A percentile compares a stretch with the other conserved stretches of the same genome.
Evolutionary conservation across 2,888 invertebrate species (phyloP).

Genomic region (Phlogophora meticulosa): DNA sequence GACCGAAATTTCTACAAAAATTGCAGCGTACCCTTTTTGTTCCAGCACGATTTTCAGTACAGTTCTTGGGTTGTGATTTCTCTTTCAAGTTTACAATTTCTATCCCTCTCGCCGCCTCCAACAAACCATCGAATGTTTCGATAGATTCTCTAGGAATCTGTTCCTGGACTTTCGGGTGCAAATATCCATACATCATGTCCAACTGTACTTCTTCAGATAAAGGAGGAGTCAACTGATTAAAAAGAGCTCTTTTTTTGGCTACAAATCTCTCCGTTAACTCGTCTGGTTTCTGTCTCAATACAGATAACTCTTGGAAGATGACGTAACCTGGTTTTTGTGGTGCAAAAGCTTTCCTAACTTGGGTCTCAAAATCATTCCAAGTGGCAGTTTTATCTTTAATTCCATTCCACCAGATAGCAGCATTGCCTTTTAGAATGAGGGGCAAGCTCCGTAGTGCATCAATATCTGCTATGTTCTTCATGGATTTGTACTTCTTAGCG

Average conservation of each 20-base stretch:
- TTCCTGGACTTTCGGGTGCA: slow-evolving; percentile 40
- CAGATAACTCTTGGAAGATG: slow-evolving; percentile 39
- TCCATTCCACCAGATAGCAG: slow-evolving; percentile 51
- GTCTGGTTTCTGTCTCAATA: slow-evolving; percentile 37
- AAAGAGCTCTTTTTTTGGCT: slow-evolving; percentile 43
- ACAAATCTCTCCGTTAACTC: slow-evolving; percentile 52
- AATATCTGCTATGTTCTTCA: slow-evolving; percentile 45
- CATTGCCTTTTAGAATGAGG: slow-evolving; percentile 44
- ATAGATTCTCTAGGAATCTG: slow-evolving; percentile 45
- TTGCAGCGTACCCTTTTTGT: slow-evolving; percentile 42
- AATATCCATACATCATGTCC: slow-evolving; percentile 52
- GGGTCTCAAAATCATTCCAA: slow-evolving; percentile 51
- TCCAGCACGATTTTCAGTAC: slow-evolving; percentile 4
- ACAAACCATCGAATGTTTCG: slow-evolving; percentile 41
- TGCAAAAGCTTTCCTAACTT: slow-evolving; percentile 32
- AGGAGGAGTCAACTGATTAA: slow-evolving; percentile 39
- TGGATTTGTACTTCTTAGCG: slow-evolving; percentile 44
- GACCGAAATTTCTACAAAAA: slow-evolving; percentile 44
- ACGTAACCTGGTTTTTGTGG: slow-evolving; percentile 43
- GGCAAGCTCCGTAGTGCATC: slow-evolving; percentile 49
- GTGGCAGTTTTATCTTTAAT: slow-evolving; percentile 28
- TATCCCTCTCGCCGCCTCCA: slow-evolving; percentile 53
- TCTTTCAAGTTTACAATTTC: slow-evolving; percentile 32
- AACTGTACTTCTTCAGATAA: slow-evolving; percentile 51
- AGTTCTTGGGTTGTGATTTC: not conserved